phyloP scores from a whole-genome alignment of 2,113 vertebrate species.

The Sphyrna mokarran region DNA sequence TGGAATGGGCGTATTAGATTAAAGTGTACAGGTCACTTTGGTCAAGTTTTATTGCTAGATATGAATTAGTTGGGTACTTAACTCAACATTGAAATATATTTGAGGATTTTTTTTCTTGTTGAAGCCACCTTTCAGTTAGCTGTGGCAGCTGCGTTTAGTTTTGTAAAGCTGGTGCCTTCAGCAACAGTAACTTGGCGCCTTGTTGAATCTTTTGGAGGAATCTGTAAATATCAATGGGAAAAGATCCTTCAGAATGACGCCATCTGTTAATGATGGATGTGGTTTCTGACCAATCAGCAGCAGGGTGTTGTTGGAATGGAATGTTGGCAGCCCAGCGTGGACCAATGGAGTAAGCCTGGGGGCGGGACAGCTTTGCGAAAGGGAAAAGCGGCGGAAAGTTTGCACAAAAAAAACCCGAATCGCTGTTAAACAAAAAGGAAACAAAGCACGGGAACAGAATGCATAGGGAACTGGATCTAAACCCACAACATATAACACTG shows the following conservation, averaged over 20 bases:
- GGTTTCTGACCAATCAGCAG: not conserved
- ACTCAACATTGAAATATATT: not conserved
- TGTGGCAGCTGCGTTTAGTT: not conserved
- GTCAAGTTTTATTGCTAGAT: not conserved
- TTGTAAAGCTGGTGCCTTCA: not conserved
- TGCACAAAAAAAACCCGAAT: not conserved
- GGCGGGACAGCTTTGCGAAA: not conserved
- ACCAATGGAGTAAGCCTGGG: not conserved
- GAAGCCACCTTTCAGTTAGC: not conserved
- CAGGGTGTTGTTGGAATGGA: not conserved
- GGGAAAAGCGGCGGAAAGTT: constrained; percentile 24
- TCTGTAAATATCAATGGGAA: not conserved
- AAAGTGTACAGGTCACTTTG: not conserved
- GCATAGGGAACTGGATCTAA: not conserved
- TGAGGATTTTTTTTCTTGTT: not conserved
- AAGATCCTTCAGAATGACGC: not conserved
- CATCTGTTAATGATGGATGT: not conserved
- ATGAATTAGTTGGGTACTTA: not conserved
- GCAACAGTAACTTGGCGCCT: not conserved
- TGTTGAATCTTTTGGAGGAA: not conserved
- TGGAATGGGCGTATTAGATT: not conserved
- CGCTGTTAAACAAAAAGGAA: not conserved
- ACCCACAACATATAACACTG: not conserved
- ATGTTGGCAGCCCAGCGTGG: not conserved
- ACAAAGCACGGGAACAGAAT: not conserved